Conservation (phyloP, 1,140 invertebrate species). For the Carposina sasakii region DNA sequence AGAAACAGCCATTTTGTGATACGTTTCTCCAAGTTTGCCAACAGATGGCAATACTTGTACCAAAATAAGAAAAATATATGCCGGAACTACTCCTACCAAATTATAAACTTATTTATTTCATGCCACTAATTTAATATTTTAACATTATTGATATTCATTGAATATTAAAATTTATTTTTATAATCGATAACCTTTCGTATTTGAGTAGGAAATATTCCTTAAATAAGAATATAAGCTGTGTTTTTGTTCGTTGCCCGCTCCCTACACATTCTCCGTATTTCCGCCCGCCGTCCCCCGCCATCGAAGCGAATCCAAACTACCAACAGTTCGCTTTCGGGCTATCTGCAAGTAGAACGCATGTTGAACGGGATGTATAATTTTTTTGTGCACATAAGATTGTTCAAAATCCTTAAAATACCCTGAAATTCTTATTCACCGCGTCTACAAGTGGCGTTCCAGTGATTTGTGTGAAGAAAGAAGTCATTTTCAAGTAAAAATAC, state of each 20-base stretch:
- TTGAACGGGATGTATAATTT: slow-evolving; percentile 66
- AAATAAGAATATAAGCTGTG: too few species aligned
- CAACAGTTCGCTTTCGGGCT: slow-evolving; percentile 70
- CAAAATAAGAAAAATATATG: too few species aligned
- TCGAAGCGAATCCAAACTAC: slow-evolving; percentile 54
- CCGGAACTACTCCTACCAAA: too few species aligned
- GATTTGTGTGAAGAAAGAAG: slow-evolving; percentile 54
- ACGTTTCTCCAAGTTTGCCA: too few species aligned
- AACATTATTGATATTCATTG: too few species aligned
- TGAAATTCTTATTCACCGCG: slow-evolving; percentile 49
- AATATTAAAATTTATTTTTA: too few species aligned
- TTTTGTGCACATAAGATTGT: slow-evolving; percentile 68
- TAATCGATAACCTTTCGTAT: too few species aligned
- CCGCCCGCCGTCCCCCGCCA: slow-evolving; percentile 55
- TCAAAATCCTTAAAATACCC: slow-evolving; percentile 66
- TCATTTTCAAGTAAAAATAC: slow-evolving; percentile 57
- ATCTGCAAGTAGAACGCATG: slow-evolving; percentile 52
- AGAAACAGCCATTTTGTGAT: too few species aligned
- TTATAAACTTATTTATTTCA: too few species aligned
- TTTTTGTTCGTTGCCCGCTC: slow-evolving; percentile 44
- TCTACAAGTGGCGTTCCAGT: slow-evolving; percentile 54
- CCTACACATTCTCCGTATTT: slow-evolving; percentile 61
- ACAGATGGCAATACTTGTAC: too few species aligned
- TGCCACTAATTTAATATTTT: too few species aligned
- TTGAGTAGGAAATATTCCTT: too few species aligned